Conservation (phyloP, 2,888 invertebrate species). For the Watsonalla cultraria region DNA sequence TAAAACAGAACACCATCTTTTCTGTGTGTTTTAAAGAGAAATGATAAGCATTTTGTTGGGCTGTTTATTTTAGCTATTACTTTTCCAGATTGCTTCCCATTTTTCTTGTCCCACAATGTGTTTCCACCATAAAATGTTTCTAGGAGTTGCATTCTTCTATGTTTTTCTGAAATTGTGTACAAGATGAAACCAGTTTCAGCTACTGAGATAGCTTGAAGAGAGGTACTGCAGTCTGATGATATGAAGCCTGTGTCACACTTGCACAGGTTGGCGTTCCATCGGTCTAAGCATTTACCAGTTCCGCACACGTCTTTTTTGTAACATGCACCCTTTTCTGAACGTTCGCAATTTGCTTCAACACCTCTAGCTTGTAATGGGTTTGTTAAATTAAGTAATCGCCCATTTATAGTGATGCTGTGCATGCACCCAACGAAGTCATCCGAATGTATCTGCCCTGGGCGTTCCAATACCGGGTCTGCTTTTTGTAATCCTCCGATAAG, state of each 20-base stretch:
- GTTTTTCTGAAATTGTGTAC: conserved; percentile 89
- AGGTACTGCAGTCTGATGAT: conserved; percentile 88
- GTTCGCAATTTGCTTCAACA: conserved; percentile 86
- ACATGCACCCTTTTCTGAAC: conserved; percentile 83
- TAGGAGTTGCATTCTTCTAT: conserved; percentile 90
- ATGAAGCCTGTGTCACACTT: conserved; percentile 83
- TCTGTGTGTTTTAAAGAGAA: conserved; percentile 89
- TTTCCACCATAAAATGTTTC: conserved; percentile 87
- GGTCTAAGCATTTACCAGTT: conserved; percentile 87
- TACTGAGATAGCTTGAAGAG: conserved; percentile 88
- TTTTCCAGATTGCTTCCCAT: conserved; percentile 43
- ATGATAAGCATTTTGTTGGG: conserved; percentile 85
- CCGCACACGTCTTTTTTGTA: conserved; percentile 75
- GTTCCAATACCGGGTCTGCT: conserved; percentile 91
- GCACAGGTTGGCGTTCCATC: conserved; percentile 88
- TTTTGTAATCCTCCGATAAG: conserved; percentile 91
- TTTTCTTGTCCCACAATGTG: conserved; percentile 81
- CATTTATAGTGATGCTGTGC: conserved; percentile 93
- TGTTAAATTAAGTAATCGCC: conserved; percentile 88
- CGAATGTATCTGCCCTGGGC: conserved; percentile 93
- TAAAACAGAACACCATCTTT: conserved; percentile 90
- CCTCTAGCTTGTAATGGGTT: conserved; percentile 85
- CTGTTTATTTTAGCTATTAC: conserved; percentile 49
- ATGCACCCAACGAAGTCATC: conserved; percentile 97
- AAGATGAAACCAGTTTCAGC: conserved; percentile 88